Conservation (phyloP, 1,140 invertebrate species). For the Phymastichus coffea region DNA sequence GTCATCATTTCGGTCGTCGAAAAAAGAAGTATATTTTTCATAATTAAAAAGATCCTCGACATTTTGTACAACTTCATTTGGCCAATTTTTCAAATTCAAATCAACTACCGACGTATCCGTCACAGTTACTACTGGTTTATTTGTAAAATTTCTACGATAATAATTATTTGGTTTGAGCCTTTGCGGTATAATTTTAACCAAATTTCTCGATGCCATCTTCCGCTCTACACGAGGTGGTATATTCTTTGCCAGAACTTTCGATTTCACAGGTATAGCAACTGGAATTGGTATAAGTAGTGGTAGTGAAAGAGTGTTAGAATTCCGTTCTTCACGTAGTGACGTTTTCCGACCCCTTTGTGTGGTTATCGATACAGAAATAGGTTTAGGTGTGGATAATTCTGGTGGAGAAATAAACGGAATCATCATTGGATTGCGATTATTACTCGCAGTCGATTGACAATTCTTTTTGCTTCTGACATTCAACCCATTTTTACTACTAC, state of each 20-base stretch:
- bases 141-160: slow-evolving; percentile 16
- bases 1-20: slow-evolving; percentile 12
- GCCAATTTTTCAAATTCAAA: slow-evolving; percentile 42
- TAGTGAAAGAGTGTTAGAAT: too few species aligned
- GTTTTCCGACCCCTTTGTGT: too few species aligned
- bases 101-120: too few species aligned
- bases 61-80: slow-evolving; percentile 36
- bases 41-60: slow-evolving; percentile 45
- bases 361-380: neutral
- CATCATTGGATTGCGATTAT: neutral
- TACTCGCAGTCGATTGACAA: neutral
- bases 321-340: too few species aligned
- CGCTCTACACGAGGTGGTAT: neutral
- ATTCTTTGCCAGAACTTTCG: neutral
- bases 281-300: neutral
- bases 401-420: neutral
- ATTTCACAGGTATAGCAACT: neutral
- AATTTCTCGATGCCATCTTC: slow-evolving; percentile 7
- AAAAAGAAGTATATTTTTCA: slow-evolving; percentile 45
- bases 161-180: neutral
- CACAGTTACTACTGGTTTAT: too few species aligned
- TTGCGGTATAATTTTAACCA: slow-evolving; percentile 13
- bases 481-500: neutral
- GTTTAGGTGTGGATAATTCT: neutral
- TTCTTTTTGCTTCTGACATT: neutral